Percentiles rank a stretch among this genome's conserved stretches.
Evolutionary conservation across 2,888 invertebrate species (phyloP).

Genomic region (Epirrhoe tristata): DNA sequence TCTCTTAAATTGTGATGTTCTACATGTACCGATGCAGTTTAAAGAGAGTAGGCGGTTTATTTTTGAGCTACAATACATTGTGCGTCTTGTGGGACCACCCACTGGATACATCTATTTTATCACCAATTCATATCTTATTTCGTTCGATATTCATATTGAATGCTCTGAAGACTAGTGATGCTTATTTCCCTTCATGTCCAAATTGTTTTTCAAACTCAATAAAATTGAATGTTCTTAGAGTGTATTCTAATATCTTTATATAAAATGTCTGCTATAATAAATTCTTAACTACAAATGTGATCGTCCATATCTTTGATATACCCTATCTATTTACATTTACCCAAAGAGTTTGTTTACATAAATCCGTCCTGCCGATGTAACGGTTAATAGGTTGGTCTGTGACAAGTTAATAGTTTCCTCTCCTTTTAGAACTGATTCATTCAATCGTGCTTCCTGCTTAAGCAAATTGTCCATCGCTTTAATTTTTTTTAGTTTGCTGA

Average conservation of each 20-base stretch:
- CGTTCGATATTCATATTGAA: conserved; percentile 2
- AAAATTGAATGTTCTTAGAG: background rate
- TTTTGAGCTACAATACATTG: conserved; percentile 44
- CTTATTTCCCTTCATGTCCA: background rate
- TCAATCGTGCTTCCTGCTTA: conserved; percentile 56
- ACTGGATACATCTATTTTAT: conserved; percentile 37
- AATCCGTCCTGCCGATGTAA: conserved; percentile 73
- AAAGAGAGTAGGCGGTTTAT: conserved; percentile 45
- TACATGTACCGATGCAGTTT: conserved; percentile 39
- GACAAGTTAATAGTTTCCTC: conserved; percentile 83
- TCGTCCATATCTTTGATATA: conserved; percentile 38
- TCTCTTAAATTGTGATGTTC: conserved; percentile 45
- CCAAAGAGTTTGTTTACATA: conserved; percentile 55
- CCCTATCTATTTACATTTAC: conserved; percentile 60
- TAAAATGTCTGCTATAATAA: background rate
- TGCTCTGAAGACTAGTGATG: background rate
- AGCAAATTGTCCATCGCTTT: conserved; percentile 48
- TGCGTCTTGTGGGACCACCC: conserved; percentile 41
- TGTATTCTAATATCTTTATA: no score
- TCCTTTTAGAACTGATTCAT: conserved; percentile 62
- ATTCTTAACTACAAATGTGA: background rate
- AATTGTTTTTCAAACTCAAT: background rate
- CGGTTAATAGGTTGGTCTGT: conserved; percentile 67
- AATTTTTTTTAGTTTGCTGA: conserved; percentile 26
- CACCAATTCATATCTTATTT: conserved; percentile 26